Evolutionary conservation across 2,113 vertebrate species (phyloP), one percentile per base, ranked within the genome.

Genomic region (Ochotona princeps): DNA sequence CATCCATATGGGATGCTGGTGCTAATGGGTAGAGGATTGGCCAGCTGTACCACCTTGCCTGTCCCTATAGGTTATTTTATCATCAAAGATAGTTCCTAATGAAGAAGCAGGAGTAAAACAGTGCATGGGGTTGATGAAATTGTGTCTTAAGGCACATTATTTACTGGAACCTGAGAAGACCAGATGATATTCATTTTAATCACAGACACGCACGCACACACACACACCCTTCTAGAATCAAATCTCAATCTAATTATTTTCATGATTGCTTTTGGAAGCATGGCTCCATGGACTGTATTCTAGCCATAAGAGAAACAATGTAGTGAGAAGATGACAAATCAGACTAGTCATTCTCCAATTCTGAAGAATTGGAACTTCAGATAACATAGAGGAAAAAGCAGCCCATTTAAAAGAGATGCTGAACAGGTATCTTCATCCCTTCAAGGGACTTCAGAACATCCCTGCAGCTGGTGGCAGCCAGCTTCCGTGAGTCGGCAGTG

Each of bases 81-180:
- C 26, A 81, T 11, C 81, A 73, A 93, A 65, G n/a, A 23, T 23
- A 76, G 1, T 8, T 12, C 6, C 87, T 88, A 70, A 14, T 74
- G 74, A 86, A 9, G 35, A 79, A 61, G 32, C 38, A 91, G n/a
- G 69, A 61, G 26, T 67, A 83, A 32, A 80, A 57, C 11, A 72
- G 38, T 73, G 60, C 35, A 9, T 25, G 60, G 93, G 30, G 13
- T 35, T 21, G 8, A 61, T 69, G 63, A 47, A 91, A 81, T 7
- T 49, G 49, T 14, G 51, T 76, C 83, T 32, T 94, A 5, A 78
- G 30, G 13, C 17, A 25, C 2, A 1, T 78, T 95, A 0, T 73
- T 30, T 35, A 9, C 8, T 89, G 30, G 81, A 83, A 87, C 84
- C 66, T 91, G 18, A 70, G 65, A 88, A 95, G 54, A 14, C 95